Base-by-base conservation (phyloP, 2,113 vertebrate genomes). In the Mola mola region DNA sequence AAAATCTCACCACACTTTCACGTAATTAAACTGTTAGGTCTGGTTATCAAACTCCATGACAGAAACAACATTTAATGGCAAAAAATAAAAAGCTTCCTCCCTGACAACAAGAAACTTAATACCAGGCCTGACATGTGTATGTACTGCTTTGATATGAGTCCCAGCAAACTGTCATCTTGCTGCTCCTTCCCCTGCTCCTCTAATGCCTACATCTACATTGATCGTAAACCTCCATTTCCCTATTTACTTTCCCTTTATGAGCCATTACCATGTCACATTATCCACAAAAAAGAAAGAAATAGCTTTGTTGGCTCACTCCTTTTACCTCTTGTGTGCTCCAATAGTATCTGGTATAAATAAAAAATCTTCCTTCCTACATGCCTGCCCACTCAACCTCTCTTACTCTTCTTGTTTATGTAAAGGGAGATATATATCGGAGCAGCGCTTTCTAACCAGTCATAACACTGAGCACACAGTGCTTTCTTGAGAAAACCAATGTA, bases 171-270 rank as follows among this genome's bases (percentile, higher is more conserved):
- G 26, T 31, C 31, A 21, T 65, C 19, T 29, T 25, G 29, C 25
- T 4, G 41, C 58, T 42, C 46, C 50, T 19, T 49, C 55, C 60
- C 26, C 53, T 34, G 21, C 43, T 50, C 46, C 33, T 28, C 36
- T 8, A 34, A 20, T 1, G 16, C 49, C 50, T n/a, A 36, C 33
- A 65, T 63, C 38, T 59, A 40, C 66, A 2, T 16, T 1, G 58
- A 34, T 80, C 53, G 8, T 87, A 84, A 88, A 82, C 59, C 40
- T 31, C 31, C 40, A 44, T 49, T 44, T 70, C 55, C 49, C 73
- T 78, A 77, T 86, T 76, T 82, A 70, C 78, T 47, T 83, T 68
- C 26, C 48, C 58, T 87, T 86, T 81, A 85, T 71, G 64, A 81
- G 47, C 65, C 72, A 69, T 81, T 75, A 82, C 69, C 56, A 34